A percentile compares a stretch with the other conserved stretches of the same genome.
Evolutionary conservation across 1,140 invertebrate species (phyloP).

Genomic region (Drosophila repletoides): DNA sequence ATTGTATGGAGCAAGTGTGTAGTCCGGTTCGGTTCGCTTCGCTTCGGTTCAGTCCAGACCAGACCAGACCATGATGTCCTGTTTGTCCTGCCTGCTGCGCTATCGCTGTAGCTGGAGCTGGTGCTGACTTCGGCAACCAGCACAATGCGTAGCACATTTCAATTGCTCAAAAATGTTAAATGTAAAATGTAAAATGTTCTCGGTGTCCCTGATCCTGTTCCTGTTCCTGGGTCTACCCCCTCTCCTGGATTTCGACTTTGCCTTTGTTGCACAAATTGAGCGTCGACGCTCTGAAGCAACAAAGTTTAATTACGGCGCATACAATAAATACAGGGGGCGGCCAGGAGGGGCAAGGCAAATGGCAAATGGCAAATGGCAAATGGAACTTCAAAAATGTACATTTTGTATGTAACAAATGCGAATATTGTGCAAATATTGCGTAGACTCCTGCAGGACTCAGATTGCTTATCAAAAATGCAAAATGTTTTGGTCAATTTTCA

Average conservation of each 20-base stretch:
- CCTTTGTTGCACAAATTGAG: constrained; percentile 77
- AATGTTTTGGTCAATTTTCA: background rate
- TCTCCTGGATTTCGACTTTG: constrained; percentile 36
- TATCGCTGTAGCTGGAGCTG: background rate
- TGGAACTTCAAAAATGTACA: constrained; percentile 54
- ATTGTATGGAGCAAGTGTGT: constrained; percentile 41
- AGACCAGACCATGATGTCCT: constrained; percentile 61
- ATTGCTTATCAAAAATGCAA: constrained; percentile 42
- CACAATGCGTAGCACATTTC: constrained; percentile 68
- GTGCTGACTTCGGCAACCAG: background rate
- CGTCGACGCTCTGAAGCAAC: constrained; percentile 75
- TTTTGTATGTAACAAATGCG: constrained; percentile 63
- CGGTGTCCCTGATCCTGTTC: background rate
- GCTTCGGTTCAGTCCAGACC: no score
- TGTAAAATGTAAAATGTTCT: constrained; percentile 50
- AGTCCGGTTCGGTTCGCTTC: no score
- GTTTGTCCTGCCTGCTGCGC: constrained; percentile 32
- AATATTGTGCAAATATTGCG: constrained; percentile 64
- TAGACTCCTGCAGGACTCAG: constrained; percentile 5
- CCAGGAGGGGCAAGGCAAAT: no score
- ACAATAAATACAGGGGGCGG: constrained; percentile 31
- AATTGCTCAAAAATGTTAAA: constrained; percentile 74
- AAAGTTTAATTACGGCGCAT: constrained; percentile 74
- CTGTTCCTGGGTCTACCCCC: background rate
- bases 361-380: no score